Percentiles rank a stretch among this genome's conserved stretches.
These are phyloP conservation scores for Eumaeus atala DNA, from an alignment of 1,140 invertebrate genomes.

Conservation along the genomic window DNA sequence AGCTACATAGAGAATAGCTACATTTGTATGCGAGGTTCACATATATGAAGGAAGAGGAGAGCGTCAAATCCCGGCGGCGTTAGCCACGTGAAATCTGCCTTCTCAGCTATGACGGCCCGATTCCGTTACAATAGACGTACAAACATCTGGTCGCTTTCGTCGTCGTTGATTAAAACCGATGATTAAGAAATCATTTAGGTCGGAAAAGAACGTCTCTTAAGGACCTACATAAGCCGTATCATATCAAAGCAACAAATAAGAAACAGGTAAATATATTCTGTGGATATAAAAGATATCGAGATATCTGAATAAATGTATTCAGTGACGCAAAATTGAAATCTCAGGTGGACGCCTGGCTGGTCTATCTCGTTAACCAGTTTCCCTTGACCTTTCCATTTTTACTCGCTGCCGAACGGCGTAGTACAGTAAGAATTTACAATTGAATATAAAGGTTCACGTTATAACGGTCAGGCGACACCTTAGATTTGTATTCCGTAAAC, in stretches of 20 bases:
- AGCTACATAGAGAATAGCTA: too few species aligned
- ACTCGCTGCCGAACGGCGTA: background rate
- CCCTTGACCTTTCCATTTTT: background rate
- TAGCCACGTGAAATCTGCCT: too few species aligned
- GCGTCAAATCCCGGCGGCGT: too few species aligned
- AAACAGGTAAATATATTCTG: constrained; percentile 5
- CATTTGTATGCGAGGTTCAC: too few species aligned
- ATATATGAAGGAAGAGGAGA: too few species aligned
- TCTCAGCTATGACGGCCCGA: too few species aligned
- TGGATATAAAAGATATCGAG: constrained; percentile 15
- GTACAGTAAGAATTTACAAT: constrained; percentile 3
- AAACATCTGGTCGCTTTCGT: too few species aligned
- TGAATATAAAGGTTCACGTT: constrained; percentile 9
- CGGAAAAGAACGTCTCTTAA: too few species aligned
- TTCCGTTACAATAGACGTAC: too few species aligned
- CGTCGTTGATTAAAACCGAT: too few species aligned
- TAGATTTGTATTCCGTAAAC: constrained; percentile 16
- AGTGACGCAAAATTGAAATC: constrained; percentile 18
- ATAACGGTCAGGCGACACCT: constrained; percentile 3
- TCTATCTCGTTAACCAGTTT: constrained; percentile 10
- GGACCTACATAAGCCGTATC: too few species aligned
- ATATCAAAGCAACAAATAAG: background rate
- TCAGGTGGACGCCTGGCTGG: constrained; percentile 16
- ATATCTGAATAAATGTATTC: constrained; percentile 16
- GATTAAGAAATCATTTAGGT: too few species aligned